phyloP scores from a whole-genome alignment of 1,140 invertebrate species.

The Drosophila kohkoa region DNA sequence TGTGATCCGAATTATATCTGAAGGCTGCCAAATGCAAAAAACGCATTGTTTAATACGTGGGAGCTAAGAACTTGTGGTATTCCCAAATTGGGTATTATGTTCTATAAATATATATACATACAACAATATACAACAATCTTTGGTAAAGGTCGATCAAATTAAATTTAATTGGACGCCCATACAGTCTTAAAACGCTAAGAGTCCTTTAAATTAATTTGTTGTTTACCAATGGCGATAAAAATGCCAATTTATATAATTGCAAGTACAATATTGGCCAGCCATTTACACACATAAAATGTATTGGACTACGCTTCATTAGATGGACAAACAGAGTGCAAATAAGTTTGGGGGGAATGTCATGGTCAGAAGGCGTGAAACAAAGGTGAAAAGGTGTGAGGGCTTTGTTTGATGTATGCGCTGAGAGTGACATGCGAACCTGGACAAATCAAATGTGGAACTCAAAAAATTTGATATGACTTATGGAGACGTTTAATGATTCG shows the following conservation, averaged over 20 bases:
- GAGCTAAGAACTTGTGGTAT: too few relatives aligned
- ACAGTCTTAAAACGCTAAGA: neutral
- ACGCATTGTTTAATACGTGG: neutral
- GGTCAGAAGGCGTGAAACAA: neutral
- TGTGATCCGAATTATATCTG: too few relatives aligned
- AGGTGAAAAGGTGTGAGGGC: too few relatives aligned
- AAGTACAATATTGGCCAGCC: slow-evolving; percentile 8
- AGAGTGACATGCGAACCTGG: neutral
- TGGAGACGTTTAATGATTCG: slow-evolving; percentile 43
- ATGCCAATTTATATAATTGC: slow-evolving; percentile 33
- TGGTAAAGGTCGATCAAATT: neutral
- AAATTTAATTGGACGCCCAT: neutral
- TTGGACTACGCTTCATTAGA: slow-evolving; percentile 1
- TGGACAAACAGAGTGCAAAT: neutral
- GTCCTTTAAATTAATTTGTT: neutral
- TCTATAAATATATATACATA: neutral
- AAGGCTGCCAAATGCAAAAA: too few relatives aligned
- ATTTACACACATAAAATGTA: slow-evolving; percentile 8
- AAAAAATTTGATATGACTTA: slow-evolving; percentile 28
- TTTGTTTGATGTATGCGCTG: slow-evolving; percentile 31
- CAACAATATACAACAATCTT: too few relatives aligned
- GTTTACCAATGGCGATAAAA: neutral
- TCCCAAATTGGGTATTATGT: neutral
- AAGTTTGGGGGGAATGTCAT: neutral
- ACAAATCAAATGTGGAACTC: slow-evolving; percentile 12